A percentile compares a stretch with the other conserved stretches of the same genome.
These are phyloP conservation scores for Microctenopoma lineatum DNA, from an alignment of 2,797 vertebrate species.

Conservation along the genomic window DNA sequence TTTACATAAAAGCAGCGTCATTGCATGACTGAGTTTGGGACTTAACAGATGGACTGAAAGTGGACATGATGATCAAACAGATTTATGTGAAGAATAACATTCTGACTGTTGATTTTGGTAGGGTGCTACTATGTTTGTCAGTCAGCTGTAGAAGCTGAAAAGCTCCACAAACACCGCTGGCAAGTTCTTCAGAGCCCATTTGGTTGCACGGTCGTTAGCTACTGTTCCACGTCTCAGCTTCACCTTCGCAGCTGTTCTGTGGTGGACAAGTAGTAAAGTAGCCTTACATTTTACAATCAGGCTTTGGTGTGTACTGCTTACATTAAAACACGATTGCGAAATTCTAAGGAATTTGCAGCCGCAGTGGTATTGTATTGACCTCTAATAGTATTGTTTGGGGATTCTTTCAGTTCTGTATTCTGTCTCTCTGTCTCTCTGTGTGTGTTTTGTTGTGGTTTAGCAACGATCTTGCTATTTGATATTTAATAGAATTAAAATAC, in stretches of 20 bases:
- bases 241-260: constrained; percentile 12
- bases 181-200: neutral
- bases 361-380: constrained; percentile 10
- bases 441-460: constrained; percentile 16
- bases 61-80: neutral
- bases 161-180: neutral
- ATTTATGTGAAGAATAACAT: neutral
- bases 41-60: neutral
- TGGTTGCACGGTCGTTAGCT: neutral
- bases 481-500: constrained; percentile 5
- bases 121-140: neutral
- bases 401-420: constrained; percentile 5
- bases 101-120: constrained; percentile 1
- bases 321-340: neutral
- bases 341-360: neutral
- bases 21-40: neutral
- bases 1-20: constrained; percentile 53
- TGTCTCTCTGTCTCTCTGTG: neutral
- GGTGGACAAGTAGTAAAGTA: constrained; percentile 3
- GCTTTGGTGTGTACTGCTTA: neutral
- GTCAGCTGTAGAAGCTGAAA: constrained; percentile 3
- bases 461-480: constrained; percentile 15
- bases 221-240: constrained; percentile 14
- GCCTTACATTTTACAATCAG: constrained; percentile 1
- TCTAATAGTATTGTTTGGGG: constrained; percentile 16